These are phyloP conservation scores for Chelonoidis abingdonii DNA, from an alignment of 2,113 vertebrate genomes.

Conservation along the genomic window DNA sequence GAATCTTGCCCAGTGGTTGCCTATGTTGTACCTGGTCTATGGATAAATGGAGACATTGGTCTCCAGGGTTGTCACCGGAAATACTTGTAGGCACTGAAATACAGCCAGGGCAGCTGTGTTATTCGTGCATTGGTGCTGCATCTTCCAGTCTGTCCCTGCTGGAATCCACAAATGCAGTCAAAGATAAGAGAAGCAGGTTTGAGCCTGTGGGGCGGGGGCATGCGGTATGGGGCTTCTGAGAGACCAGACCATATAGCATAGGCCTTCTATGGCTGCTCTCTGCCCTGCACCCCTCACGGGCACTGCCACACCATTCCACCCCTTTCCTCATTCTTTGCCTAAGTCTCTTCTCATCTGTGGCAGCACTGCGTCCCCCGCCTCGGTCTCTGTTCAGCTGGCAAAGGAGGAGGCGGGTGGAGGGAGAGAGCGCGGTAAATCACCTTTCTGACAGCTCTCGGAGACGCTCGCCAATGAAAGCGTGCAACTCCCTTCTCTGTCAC, in stretches of 20 bases:
- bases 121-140: fast-evolving
- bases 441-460: background rate
- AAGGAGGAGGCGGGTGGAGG: background rate
- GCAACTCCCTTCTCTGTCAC: background rate
- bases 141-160: fast-evolving
- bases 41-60: background rate
- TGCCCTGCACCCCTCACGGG: background rate
- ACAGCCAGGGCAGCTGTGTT: background rate
- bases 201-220: background rate
- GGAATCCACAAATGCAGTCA: background rate
- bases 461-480: background rate
- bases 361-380: fast-evolving
- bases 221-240: background rate
- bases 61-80: background rate
- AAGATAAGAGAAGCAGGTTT: background rate
- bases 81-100: background rate
- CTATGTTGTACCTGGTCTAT: background rate
- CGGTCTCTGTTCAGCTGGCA: background rate
- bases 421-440: background rate
- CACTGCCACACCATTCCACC: fast-evolving
- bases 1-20: fast-evolving
- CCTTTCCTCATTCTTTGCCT: background rate
- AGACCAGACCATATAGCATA: background rate
- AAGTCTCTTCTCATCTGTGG: fast-evolving
- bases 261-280: background rate